Conservation (phyloP, 2,888 invertebrate genomes). For the Cheilosia vernalis region DNA sequence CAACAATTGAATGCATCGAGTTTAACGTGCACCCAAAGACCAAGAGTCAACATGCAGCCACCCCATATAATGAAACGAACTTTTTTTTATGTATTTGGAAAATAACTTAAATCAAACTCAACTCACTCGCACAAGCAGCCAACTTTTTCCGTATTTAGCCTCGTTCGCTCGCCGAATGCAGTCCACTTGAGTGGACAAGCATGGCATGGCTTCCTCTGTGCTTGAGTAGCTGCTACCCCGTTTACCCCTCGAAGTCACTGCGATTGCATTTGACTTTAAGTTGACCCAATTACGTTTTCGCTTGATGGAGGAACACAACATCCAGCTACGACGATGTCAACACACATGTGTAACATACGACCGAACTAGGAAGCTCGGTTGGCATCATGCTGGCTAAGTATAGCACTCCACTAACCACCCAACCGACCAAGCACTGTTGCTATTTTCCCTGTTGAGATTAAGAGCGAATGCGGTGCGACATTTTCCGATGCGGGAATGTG, state of each 20-base stretch:
- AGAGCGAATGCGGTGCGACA: slow-evolving; percentile 14
- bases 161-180: slow-evolving; percentile 57
- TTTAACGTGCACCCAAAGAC: slow-evolving; percentile 17
- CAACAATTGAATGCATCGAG: slow-evolving; percentile 53
- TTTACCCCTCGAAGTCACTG: slow-evolving; percentile 9
- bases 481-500: not conserved
- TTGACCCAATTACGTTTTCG: slow-evolving; percentile 71
- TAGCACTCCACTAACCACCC: slow-evolving; percentile 55
- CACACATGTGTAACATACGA: slow-evolving; percentile 55
- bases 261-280: slow-evolving; percentile 72
- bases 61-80: not conserved
- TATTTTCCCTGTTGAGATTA: slow-evolving; percentile 36
- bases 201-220: slow-evolving; percentile 40
- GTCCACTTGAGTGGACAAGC: slow-evolving; percentile 60
- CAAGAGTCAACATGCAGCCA: slow-evolving; percentile 1
- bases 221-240: not conserved
- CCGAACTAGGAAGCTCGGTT: slow-evolving; percentile 29
- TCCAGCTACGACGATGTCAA: slow-evolving; percentile 38
- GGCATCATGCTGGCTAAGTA: slow-evolving; percentile 57
- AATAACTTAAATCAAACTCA: slow-evolving; percentile 62
- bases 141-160: slow-evolving; percentile 49
- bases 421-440: slow-evolving; percentile 50
- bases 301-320: slow-evolving; percentile 56
- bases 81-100: slow-evolving; percentile 47
- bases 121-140: slow-evolving; percentile 38